phyloP scores from a whole-genome alignment of 2,888 invertebrate species.

The Caenorhabditis plicata region DNA sequence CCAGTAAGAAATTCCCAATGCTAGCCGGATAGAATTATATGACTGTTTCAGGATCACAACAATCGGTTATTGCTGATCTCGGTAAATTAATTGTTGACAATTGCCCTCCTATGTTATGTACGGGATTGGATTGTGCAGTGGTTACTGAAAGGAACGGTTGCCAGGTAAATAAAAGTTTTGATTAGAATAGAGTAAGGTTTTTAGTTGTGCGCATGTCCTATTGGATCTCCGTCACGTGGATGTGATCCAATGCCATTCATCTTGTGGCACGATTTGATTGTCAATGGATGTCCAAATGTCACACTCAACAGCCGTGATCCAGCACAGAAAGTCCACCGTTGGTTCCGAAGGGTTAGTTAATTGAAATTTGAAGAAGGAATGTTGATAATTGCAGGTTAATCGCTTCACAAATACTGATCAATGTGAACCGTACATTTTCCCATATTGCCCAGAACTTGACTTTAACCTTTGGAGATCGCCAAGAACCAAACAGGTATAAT shows the following conservation, averaged over 20 bases:
- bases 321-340: slow-evolving; percentile 64
- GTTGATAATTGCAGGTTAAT: too few species aligned
- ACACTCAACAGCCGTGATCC: slow-evolving; percentile 62
- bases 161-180: slow-evolving; percentile 42
- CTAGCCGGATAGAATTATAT: not conserved
- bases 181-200: too few species aligned
- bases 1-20: not conserved
- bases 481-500: slow-evolving; percentile 57
- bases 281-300: slow-evolving; percentile 64
- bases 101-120: slow-evolving; percentile 65
- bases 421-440: slow-evolving; percentile 65
- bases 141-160: slow-evolving; percentile 65
- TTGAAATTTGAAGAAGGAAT: too few species aligned
- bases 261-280: slow-evolving; percentile 65
- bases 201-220: slow-evolving; percentile 65
- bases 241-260: slow-evolving; percentile 62
- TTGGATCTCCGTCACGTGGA: slow-evolving; percentile 63
- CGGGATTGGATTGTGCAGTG: slow-evolving; percentile 65
- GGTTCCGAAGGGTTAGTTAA: slow-evolving; percentile 65
- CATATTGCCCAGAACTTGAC: slow-evolving; percentile 64
- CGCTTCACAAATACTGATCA: slow-evolving; percentile 65
- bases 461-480: slow-evolving; percentile 66
- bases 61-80: slow-evolving; percentile 60
- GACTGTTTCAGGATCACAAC: slow-evolving; percentile 41
- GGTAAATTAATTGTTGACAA: slow-evolving; percentile 65